A percentile compares a stretch with the other conserved stretches of the same genome.
These are phyloP conservation scores for Aurelia aurita complex sp. Pacific DNA, from an alignment of 30 jellyfish, hydroid and myxozoan genomes.

Conservation along the genomic window DNA sequence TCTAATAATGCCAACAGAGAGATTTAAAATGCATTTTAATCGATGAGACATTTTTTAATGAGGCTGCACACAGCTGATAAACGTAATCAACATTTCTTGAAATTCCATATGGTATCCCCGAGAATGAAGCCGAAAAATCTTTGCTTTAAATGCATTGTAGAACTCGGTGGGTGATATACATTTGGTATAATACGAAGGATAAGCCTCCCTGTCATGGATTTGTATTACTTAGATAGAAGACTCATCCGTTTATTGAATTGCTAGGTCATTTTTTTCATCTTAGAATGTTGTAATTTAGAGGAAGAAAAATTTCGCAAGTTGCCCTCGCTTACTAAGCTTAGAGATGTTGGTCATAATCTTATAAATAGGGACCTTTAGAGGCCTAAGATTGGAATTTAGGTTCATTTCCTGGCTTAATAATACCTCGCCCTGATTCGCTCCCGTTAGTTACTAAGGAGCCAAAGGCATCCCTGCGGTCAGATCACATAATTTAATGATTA, in stretches of 20 bases:
- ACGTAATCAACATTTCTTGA: slow-evolving; percentile 52
- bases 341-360: too few species aligned
- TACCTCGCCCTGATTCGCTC: too few species aligned
- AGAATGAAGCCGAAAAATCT: slow-evolving; percentile 27
- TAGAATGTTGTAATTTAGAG: too few species aligned
- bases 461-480: too few species aligned
- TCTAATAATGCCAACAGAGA: slow-evolving; percentile 38
- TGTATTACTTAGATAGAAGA: slow-evolving; percentile 22
- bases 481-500: too few species aligned
- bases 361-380: too few species aligned
- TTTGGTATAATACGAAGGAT: slow-evolving; percentile 11
- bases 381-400: too few species aligned
- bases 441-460: too few species aligned
- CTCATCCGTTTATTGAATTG: neutral
- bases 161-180: slow-evolving; percentile 7
- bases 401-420: too few species aligned
- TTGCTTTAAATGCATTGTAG: slow-evolving; percentile 10
- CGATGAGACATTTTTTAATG: slow-evolving; percentile 3
- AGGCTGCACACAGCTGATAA: slow-evolving; percentile 31
- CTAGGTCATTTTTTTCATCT: slow-evolving; percentile 12
- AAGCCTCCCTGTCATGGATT: slow-evolving; percentile 39
- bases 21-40: slow-evolving; percentile 32
- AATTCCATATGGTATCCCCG: slow-evolving; percentile 12
- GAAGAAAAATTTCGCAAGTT: too few species aligned
- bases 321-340: too few species aligned